Conservation (phyloP, 1,140 invertebrate genomes). For the Sweltsa coloradensis region DNA sequence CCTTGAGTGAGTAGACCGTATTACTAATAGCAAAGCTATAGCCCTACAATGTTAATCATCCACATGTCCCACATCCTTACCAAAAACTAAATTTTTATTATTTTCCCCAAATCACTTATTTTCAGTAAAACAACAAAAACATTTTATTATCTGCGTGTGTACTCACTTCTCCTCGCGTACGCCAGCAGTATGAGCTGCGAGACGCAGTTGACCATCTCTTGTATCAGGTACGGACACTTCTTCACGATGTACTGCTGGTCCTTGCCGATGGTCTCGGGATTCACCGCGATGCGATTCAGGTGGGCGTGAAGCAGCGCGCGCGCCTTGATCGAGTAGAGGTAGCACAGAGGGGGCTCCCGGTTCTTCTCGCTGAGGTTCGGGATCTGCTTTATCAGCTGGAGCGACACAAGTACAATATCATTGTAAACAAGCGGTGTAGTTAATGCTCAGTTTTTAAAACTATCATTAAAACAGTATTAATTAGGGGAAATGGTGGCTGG, state of each 20-base stretch:
- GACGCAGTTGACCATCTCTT: conserved; percentile 94
- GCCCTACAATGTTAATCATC: no score
- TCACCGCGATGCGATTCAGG: conserved; percentile 69
- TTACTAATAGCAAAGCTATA: no score
- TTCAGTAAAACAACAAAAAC: background rate
- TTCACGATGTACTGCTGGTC: conserved; percentile 80
- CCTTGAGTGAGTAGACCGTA: no score
- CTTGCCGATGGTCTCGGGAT: conserved; percentile 67
- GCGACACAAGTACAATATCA: conserved; percentile 25
- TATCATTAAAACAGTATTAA: no score
- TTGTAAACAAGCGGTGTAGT: no score
- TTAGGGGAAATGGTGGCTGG: no score
- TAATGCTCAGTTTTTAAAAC: no score
- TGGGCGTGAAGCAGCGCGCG: conserved; percentile 90
- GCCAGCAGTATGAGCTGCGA: conserved; percentile 87
- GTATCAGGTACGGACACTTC: conserved; percentile 90
- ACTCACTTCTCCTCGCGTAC: conserved; percentile 75
- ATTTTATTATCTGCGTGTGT: conserved; percentile 5
- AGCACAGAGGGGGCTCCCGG: conserved; percentile 84
- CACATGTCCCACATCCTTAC: background rate
- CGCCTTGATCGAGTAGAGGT: conserved; percentile 94
- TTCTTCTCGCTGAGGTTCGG: conserved; percentile 90
- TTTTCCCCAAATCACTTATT: background rate
- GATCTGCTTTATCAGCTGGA: conserved; percentile 79
- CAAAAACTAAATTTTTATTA: background rate